Percentiles rank a stretch among this genome's conserved stretches.
Evolutionary conservation across 1,140 invertebrate species (phyloP).

Genomic region (Brachionus calyciflorus): DNA sequence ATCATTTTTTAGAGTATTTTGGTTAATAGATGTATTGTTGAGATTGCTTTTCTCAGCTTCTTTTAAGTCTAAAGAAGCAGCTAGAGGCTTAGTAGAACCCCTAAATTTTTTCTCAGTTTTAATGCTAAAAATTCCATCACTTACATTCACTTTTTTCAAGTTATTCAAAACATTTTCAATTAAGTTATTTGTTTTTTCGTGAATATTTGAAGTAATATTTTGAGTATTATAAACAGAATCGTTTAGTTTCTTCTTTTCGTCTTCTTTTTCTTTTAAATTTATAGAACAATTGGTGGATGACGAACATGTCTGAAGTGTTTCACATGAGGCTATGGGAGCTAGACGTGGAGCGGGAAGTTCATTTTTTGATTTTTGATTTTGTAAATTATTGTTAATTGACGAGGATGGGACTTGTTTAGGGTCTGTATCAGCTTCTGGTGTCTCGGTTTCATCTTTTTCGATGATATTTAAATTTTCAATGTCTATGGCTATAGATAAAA

Average conservation of each 20-base stretch:
- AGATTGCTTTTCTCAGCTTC: not conserved
- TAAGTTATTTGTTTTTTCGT: conserved; percentile 1
- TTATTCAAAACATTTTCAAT: conserved; percentile 38
- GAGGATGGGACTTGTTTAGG: too few species aligned
- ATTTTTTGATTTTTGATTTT: not conserved
- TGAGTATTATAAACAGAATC: not conserved
- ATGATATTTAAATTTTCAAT: conserved; percentile 37
- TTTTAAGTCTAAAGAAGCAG: conserved; percentile 16
- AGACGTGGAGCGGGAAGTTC: conserved; percentile 51
- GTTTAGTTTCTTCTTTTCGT: not conserved
- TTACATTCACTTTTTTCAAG: conserved; percentile 18
- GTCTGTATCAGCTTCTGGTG: not conserved
- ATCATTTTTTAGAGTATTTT: not conserved
- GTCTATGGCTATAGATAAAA: not conserved
- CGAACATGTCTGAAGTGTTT: conserved; percentile 52
- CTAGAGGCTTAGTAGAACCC: not conserved
- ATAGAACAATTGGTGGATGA: not conserved
- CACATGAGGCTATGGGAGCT: conserved; percentile 59
- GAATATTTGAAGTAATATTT: not conserved
- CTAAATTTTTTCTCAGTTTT: not conserved
- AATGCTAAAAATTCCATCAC: conserved; percentile 12
- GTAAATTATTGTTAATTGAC: too few species aligned
- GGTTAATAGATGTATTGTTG: not conserved
- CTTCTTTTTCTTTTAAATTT: not conserved
- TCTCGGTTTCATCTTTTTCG: conserved; percentile 3